Base-by-base conservation (phyloP, 2,113 vertebrate species). In the Tragelaphus strepsiceros region DNA sequence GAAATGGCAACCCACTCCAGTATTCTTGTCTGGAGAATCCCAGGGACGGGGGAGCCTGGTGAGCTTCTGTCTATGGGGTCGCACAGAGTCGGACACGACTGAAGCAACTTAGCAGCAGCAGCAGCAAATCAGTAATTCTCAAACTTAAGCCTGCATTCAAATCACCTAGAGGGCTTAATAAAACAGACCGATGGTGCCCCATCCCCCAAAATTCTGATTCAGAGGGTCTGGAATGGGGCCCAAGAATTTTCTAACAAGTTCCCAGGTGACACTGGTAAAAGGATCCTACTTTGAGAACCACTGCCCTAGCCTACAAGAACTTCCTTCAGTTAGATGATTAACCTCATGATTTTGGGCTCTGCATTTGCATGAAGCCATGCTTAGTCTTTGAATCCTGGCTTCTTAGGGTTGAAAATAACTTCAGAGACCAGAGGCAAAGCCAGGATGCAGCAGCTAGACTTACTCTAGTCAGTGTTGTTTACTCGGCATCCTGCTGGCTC, bases 401-500 rank as follows among this genome's bases (percentile, higher is more conserved):
- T 43, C 64, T 86, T 35, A 56, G 80, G 62, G 16, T n/a, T 67
- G 89, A 95, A 74, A 82, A 46, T n/a, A 19, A 64, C 43, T 80
- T 77, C 30, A 86, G 85, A 96, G 82, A 19, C 39, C 77, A 91
- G 74, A 92, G 59, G 39, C 46, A 91, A 95, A 89, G 46, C 16
- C 80, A 85, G 19, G 15, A 90, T 15, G 14, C 64, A 85, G 32
- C 90, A 88, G 77, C 43, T 56, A 11, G 54, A 81, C 84, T 88
- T 54, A 56, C 46, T 94, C 15, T 32, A 2, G 30, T 49, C 81
- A 17, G 0, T 15, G 64, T 7, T 94, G 67, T 97, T 97, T 95
- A 83, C 89, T 93, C 96, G 56, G 61, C 59, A 39, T 78, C 56
- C 96, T 59, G 61, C 89, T 80, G 93, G n/a, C 56, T 93, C 56